Evolutionary conservation across 2,888 invertebrate genomes (phyloP).

Genomic region (Onthophagus sagittarius): DNA sequence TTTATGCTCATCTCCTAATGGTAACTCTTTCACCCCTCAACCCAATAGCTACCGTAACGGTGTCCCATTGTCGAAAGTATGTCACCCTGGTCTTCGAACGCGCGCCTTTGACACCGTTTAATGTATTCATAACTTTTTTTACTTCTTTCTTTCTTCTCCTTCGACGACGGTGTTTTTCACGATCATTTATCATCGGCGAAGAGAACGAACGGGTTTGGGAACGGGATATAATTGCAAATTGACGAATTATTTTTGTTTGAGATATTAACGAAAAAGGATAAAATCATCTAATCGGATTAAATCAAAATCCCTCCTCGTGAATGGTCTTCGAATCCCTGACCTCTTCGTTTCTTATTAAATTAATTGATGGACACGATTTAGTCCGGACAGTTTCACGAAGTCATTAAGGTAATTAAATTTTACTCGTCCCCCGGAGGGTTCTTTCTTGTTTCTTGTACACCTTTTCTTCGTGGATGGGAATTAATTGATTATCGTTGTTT

Average conservation of each 20-base stretch:
- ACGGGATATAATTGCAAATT: conserved; percentile 5
- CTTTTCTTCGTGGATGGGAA: not conserved
- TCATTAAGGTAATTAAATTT: conserved; percentile 25
- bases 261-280: not conserved
- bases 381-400: conserved; percentile 20
- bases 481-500: not conserved
- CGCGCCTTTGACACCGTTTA: conserved; percentile 9
- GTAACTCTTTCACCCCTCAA: conserved; percentile 2
- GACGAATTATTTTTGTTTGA: not conserved
- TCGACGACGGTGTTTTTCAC: not conserved
- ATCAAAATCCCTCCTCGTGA: not conserved
- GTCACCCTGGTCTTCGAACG: not conserved
- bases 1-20: not conserved
- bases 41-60: not conserved
- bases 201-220: not conserved
- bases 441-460: not conserved
- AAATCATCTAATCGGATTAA: not conserved
- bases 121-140: conserved; percentile 9
- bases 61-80: not conserved
- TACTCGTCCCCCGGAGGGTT: conserved; percentile 1
- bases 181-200: conserved; percentile 2
- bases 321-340: not conserved
- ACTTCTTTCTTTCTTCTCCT: not conserved
- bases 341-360: conserved; percentile 19
- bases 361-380: conserved; percentile 21